phyloP scores from a whole-genome alignment of 2,888 invertebrate genomes.

The Rhagophthalmus giganteus region DNA sequence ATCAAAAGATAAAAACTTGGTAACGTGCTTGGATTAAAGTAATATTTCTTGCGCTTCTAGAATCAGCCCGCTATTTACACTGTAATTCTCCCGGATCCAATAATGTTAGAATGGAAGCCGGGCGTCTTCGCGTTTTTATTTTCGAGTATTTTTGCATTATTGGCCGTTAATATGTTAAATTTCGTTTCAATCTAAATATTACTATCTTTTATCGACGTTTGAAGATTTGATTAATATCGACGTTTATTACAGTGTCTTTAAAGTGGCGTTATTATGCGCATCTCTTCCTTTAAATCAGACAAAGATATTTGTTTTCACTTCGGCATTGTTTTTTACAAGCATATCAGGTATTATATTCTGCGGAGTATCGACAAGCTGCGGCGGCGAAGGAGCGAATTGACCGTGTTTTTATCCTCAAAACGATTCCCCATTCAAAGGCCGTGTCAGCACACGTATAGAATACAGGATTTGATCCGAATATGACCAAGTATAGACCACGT shows the following conservation, averaged over 20 bases:
- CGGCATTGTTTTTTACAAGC: constrained; percentile 22
- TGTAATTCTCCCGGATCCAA: no score
- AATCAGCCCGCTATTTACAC: no score
- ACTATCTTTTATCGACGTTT: no score
- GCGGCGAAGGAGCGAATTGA: constrained; percentile 41
- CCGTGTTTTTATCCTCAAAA: constrained; percentile 42
- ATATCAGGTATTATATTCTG: constrained; percentile 32
- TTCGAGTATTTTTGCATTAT: no score
- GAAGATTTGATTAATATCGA: no score
- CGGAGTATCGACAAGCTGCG: constrained; percentile 32
- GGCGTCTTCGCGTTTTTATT: no score
- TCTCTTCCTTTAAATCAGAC: background rate
- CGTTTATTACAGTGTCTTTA: no score
- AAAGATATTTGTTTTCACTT: constrained; percentile 16
- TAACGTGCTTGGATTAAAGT: background rate
- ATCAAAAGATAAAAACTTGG: background rate
- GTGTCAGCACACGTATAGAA: constrained; percentile 44
- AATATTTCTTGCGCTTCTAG: background rate
- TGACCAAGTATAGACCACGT: constrained; percentile 44
- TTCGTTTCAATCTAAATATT: no score
- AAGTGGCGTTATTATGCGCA: no score
- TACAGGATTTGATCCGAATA: constrained; percentile 42
- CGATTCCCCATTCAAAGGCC: constrained; percentile 46
- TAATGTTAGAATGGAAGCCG: no score
- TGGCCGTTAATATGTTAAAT: no score